phyloP scores from a whole-genome alignment of 2,888 invertebrate species.

The Dolichomitus sp. region DNA sequence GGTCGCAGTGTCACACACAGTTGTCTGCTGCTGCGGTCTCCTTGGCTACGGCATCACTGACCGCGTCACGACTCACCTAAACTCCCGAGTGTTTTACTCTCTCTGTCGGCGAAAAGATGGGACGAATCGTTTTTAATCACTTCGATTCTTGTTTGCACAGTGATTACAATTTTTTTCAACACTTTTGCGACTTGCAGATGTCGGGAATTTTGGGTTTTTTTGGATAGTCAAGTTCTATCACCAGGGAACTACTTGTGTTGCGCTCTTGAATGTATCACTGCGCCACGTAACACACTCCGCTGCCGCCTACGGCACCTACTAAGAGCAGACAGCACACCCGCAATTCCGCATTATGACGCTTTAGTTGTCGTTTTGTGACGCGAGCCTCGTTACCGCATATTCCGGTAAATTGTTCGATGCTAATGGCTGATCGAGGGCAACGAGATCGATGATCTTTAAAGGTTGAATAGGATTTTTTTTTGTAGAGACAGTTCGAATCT shows the following conservation, averaged over 20 bases:
- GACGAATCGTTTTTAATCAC: not conserved
- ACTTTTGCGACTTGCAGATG: not conserved
- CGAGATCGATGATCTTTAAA: not conserved
- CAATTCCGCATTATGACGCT: conserved; percentile 39
- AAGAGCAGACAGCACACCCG: conserved; percentile 17
- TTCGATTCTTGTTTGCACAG: too few relatives aligned
- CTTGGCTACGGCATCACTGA: conserved; percentile 86
- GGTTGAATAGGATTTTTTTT: not conserved
- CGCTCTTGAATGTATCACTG: conserved; percentile 44
- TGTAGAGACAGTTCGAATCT: conserved; percentile 11
- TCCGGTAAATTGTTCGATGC: not conserved
- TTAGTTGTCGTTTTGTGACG: conserved; percentile 6
- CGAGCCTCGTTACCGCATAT: not conserved
- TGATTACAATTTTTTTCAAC: not conserved
- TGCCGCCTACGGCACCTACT: not conserved
- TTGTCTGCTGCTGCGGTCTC: conserved; percentile 85
- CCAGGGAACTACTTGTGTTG: conserved; percentile 69
- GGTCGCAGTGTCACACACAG: conserved; percentile 78
- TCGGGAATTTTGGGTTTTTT: conserved; percentile 3
- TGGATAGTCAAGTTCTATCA: conserved; percentile 38
- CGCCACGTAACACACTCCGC: conserved; percentile 51
- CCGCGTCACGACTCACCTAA: conserved; percentile 73
- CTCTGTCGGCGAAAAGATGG: not conserved
- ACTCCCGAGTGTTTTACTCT: not conserved
- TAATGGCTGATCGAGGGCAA: not conserved